Evolutionary conservation across 2,888 invertebrate species (phyloP).

Genomic region (Pycnomerus fuliginosus): DNA sequence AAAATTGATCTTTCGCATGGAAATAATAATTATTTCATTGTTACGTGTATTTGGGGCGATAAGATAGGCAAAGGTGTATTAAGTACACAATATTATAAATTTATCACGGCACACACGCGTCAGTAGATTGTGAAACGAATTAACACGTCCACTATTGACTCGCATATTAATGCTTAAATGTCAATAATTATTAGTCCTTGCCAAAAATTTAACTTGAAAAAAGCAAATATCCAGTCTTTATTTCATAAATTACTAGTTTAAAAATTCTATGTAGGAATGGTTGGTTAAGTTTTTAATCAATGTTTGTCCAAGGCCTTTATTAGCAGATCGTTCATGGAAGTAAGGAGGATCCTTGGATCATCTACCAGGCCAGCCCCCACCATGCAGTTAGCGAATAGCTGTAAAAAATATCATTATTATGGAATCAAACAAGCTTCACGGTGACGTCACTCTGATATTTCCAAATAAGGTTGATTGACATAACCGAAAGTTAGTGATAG

Average conservation of each 20-base stretch:
- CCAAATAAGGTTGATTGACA: too few species aligned
- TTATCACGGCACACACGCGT: slow-evolving; percentile 10
- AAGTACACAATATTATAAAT: slow-evolving; percentile 12
- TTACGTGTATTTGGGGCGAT: slow-evolving; percentile 4
- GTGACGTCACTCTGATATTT: too few species aligned
- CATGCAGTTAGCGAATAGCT: slow-evolving; percentile 92
- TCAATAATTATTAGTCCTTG: slow-evolving; percentile 1
- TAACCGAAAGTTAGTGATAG: too few species aligned
- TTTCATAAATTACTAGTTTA: background rate
- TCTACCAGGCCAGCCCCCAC: slow-evolving; percentile 91
- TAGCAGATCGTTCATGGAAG: slow-evolving; percentile 84
- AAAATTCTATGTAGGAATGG: background rate
- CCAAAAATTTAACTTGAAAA: background rate
- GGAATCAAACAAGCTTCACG: too few species aligned
- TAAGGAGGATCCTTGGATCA: slow-evolving; percentile 83
- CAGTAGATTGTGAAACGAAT: slow-evolving; percentile 17
- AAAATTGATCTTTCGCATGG: slow-evolving; percentile 1
- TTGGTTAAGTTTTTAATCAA: slow-evolving; percentile 18
- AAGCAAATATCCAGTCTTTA: slow-evolving; percentile 1
- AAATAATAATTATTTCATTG: slow-evolving; percentile 1
- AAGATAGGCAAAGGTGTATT: slow-evolving; percentile 12
- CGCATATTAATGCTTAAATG: slow-evolving; percentile 14
- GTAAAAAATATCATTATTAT: too few species aligned
- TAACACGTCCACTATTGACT: slow-evolving; percentile 13
- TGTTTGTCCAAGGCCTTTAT: slow-evolving; percentile 75